Base-by-base conservation (phyloP, 2,888 invertebrate species). In the Stenodera caucasica region DNA sequence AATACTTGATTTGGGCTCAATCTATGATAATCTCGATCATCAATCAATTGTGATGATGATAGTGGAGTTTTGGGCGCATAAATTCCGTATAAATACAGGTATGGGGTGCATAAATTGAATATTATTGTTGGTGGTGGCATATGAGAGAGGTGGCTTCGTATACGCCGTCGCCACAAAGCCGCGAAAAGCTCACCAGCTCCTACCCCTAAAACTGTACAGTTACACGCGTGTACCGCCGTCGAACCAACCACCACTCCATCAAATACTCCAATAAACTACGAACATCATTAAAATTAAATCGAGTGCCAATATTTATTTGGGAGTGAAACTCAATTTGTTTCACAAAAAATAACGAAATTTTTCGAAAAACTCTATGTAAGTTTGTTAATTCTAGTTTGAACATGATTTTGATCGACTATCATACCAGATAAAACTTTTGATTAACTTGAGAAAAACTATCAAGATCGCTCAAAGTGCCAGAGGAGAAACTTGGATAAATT, bases 141-240 rank as follows among this genome's bases (percentile, higher is more conserved):
- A 8, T 35, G 18, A 45, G 37, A 71, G 72, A 68, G 68, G 70
- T 68, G 70, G 73, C 67, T 64, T 11, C 40, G 63, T 58, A 18
- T 40, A 45, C 45, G 45, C 45, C 45, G 60, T 61, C 67, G 67
- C 57, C 56, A 64, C 65, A 67, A 72, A 71, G 69, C 68, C 70
- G 70, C 72, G 70, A 70, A 71, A 73, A 64, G 64, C 59, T 61
- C 55, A 51, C 37, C 54, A 57, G 57, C 59, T 60, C 63, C 64
- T 67, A 68, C 66, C 63, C 67, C 63, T 53, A 52, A 58, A 57
- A 60, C 61, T 63, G 65, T 66, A 69, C 70, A 70, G 71, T 67
- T 64, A 61, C 65, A 55, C 69, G 70, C 68, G 68, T 65, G 62
- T 21, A 18, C 60, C 58, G 51, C 55, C 65, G 68, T 64, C 60